Percentiles rank a stretch among this genome's conserved stretches.
phyloP scores from a whole-genome alignment of 2,888 invertebrate genomes.

The Hirtodrosophila alboralis region DNA sequence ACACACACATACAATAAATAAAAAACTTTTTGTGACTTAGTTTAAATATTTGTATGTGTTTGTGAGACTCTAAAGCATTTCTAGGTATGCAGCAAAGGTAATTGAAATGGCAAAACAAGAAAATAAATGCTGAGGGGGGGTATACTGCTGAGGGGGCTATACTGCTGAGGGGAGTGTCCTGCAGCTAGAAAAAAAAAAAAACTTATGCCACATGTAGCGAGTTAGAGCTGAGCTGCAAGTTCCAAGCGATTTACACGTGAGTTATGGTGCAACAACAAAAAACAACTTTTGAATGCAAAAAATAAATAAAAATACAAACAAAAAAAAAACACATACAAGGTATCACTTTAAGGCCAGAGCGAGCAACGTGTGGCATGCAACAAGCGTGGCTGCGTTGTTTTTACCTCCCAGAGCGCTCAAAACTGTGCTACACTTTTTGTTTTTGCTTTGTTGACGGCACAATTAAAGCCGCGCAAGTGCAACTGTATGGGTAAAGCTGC shows the following conservation, averaged over 20 bases:
- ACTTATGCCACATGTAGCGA: conserved; percentile 13
- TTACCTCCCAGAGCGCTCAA: conserved; percentile 34
- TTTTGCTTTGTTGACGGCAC: conserved; percentile 21
- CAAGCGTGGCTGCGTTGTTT: too few species aligned
- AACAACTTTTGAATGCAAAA: conserved; percentile 42
- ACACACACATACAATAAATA: conserved; percentile 12
- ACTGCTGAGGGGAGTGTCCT: too few species aligned
- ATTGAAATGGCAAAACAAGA: conserved; percentile 55
- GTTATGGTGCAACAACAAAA: conserved; percentile 27
- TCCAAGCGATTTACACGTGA: conserved; percentile 25
- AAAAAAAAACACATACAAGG: conserved; percentile 42
- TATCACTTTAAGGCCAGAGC: conserved; percentile 40
- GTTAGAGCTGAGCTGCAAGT: neutral
- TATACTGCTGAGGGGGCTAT: neutral
- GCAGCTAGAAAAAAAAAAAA: conserved; percentile 18
- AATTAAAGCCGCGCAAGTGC: conserved; percentile 61
- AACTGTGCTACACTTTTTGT: conserved; percentile 60
- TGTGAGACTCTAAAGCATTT: conserved; percentile 30
- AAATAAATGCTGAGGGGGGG: neutral
- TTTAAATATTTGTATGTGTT: conserved; percentile 19
- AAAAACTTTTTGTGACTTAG: conserved; percentile 57
- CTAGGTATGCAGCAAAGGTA: conserved; percentile 49
- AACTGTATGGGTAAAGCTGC: conserved; percentile 4
- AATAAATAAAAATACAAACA: too few species aligned
- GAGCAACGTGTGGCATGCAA: conserved; percentile 9